phyloP scores from a whole-genome alignment of 2,888 invertebrate species.

The Helobdella robusta region DNA sequence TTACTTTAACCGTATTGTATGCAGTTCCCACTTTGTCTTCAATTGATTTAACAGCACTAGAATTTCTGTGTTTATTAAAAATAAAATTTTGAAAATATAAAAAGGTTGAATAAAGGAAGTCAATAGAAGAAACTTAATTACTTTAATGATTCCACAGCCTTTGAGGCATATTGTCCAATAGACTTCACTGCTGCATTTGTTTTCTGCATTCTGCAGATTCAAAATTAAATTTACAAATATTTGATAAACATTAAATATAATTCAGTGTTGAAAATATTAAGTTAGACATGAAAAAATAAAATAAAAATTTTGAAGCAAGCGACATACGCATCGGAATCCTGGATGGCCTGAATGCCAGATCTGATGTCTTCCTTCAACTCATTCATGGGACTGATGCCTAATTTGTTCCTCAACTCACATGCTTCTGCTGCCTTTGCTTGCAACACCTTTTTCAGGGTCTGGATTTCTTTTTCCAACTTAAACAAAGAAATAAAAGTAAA shows the following conservation, averaged over 20 bases:
- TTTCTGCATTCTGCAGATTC: conserved; percentile 85
- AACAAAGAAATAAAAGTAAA: conserved; percentile 9
- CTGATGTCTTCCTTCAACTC: conserved; percentile 91
- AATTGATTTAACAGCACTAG: conserved; percentile 90
- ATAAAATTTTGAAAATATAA: neutral
- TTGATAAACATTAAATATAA: too few species aligned
- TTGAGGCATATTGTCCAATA: conserved; percentile 75
- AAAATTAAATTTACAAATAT: too few species aligned
- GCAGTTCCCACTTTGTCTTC: conserved; percentile 94
- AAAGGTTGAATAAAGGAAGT: neutral
- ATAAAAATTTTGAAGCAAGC: neutral
- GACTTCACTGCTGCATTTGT: conserved; percentile 81
- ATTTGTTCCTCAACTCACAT: conserved; percentile 81
- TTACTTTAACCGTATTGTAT: conserved; percentile 91
- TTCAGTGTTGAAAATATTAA: too few species aligned
- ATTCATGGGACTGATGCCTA: conserved; percentile 92
- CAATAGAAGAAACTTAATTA: neutral
- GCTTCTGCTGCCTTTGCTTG: conserved; percentile 70
- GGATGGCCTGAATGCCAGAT: conserved; percentile 82
- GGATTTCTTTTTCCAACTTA: conserved; percentile 87
- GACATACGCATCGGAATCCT: conserved; percentile 90
- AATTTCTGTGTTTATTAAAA: conserved; percentile 58
- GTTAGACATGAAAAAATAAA: neutral
- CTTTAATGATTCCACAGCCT: conserved; percentile 35
- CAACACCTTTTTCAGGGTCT: conserved; percentile 83